Evolutionary conservation across 2,113 vertebrate genomes (phyloP).

Genomic region (Paradisaea rubra): DNA sequence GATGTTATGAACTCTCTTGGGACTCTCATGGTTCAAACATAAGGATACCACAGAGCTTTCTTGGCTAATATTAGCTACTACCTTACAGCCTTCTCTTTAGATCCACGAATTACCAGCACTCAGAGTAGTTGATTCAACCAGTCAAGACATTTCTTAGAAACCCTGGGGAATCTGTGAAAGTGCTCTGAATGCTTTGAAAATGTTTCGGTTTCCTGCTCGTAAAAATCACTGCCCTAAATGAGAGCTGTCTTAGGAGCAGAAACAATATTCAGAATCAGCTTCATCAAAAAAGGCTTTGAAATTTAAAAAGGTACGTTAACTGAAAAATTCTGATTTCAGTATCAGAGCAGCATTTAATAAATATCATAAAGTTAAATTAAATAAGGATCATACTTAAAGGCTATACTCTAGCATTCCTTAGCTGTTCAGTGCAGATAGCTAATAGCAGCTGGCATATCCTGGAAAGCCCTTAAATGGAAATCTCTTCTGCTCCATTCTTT

Average conservation of each 20-base stretch:
- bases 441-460: neutral
- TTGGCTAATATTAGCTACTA: neutral
- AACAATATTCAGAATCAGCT: neutral
- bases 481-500: neutral
- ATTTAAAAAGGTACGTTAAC: neutral
- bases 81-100: neutral
- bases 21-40: neutral
- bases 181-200: neutral
- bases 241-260: neutral
- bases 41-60: neutral
- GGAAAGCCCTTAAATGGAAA: neutral
- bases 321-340: neutral
- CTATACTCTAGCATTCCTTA: neutral
- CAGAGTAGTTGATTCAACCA: neutral
- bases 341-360: neutral
- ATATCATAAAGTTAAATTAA: neutral
- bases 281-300: neutral
- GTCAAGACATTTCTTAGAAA: neutral
- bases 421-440: neutral
- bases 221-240: neutral
- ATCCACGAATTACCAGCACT: neutral
- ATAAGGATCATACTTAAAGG: neutral
- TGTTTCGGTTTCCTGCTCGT: neutral
- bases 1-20: neutral
- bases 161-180: neutral